These are phyloP conservation scores for Lissonota sp. DNA, from an alignment of 2,888 invertebrate species.

Conservation along the genomic window DNA sequence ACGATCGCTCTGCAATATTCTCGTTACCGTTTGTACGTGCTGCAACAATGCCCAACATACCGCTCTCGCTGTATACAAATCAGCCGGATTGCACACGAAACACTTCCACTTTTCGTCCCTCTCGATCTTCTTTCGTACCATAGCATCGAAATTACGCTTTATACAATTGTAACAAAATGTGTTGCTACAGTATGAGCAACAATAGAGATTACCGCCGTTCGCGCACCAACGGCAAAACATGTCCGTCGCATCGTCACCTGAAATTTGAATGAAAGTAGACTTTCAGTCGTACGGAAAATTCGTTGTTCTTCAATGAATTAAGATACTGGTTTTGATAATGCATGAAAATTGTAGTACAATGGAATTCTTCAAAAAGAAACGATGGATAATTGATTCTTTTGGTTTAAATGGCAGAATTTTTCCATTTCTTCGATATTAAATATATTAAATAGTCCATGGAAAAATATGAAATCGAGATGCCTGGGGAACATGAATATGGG, in stretches of 20 bases:
- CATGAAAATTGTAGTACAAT: too few relatives aligned
- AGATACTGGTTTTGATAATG: too few relatives aligned
- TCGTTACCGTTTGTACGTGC: constrained; percentile 83
- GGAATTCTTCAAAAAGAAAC: too few relatives aligned
- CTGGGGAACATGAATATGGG: too few relatives aligned
- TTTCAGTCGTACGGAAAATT: too few relatives aligned
- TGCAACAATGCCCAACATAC: constrained; percentile 90
- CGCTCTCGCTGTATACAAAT: constrained; percentile 88
- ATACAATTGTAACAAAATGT: constrained; percentile 89
- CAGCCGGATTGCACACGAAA: constrained; percentile 89
- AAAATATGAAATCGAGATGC: too few relatives aligned
- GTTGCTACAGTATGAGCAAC: constrained; percentile 89
- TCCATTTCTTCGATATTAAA: too few relatives aligned
- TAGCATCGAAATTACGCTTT: constrained; percentile 88
- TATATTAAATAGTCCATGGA: too few relatives aligned
- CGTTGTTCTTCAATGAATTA: background rate
- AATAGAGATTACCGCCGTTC: constrained; percentile 91
- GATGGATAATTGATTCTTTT: too few relatives aligned
- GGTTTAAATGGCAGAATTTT: too few relatives aligned
- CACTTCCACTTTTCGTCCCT: constrained; percentile 93
- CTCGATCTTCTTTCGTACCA: constrained; percentile 89
- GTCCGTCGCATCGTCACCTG: constrained; percentile 92
- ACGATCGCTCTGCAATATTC: constrained; percentile 75
- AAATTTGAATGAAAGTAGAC: constrained; percentile 43
- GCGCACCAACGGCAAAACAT: constrained; percentile 94